Percentiles rank a stretch among this genome's conserved stretches.
phyloP scores from a whole-genome alignment of 1,140 invertebrate species.

The Tetragnatha versicolor region DNA sequence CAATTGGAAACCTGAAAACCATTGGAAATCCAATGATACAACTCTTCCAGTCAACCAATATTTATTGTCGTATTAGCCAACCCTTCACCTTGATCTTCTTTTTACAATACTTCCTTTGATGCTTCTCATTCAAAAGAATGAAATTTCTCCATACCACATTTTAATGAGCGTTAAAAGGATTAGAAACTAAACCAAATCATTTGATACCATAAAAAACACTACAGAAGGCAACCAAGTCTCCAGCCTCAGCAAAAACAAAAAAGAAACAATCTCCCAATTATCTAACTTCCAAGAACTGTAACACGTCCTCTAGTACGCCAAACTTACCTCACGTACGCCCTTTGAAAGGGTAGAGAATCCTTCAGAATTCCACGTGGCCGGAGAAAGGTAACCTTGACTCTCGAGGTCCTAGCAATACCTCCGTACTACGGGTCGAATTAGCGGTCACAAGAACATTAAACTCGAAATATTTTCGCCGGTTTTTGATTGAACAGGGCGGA shows the following conservation, averaged over 20 bases:
- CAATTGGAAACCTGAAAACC: too few relatives aligned
- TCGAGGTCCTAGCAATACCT: conserved; percentile 12
- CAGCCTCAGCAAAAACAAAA: not conserved
- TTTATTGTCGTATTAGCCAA: too few relatives aligned
- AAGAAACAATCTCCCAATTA: too few relatives aligned
- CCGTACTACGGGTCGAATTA: conserved; percentile 19
- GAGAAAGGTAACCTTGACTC: conserved; percentile 24
- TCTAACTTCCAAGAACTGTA: not conserved
- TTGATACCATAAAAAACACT: not conserved
- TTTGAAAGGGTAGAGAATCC: not conserved
- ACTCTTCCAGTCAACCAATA: too few relatives aligned
- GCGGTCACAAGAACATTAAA: conserved; percentile 42
- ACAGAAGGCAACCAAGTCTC: not conserved
- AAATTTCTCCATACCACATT: too few relatives aligned
- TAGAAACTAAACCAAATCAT: not conserved
- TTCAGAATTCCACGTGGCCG: conserved; percentile 5
- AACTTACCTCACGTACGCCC: not conserved
- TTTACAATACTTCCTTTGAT: too few relatives aligned
- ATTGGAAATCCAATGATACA: too few relatives aligned
- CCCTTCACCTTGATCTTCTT: too few relatives aligned
- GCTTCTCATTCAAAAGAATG: too few relatives aligned
- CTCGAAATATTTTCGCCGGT: conserved; percentile 8
- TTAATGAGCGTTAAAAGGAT: not conserved
- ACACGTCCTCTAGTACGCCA: not conserved
- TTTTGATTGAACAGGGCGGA: conserved; percentile 31